Base-by-base conservation (phyloP, 2,113 vertebrate species). In the Scomber japonicus region DNA sequence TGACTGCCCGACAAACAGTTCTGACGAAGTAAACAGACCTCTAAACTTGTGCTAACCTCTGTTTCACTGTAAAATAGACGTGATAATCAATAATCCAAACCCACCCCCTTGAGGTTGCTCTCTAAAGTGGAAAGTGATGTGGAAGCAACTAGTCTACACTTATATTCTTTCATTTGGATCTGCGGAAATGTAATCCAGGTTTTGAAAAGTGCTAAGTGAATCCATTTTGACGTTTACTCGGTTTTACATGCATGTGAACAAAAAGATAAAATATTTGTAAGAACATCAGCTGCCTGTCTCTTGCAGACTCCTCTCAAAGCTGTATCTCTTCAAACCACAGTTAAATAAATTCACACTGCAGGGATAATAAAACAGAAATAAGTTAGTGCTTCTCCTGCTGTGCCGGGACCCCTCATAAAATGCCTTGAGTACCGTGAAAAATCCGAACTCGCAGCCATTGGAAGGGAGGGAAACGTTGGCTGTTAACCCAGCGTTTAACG, bases 371-470 rank as follows among this genome's bases (percentile, higher is more conserved):
- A 90, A 84, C 66, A 73, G 78, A 75, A 85, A 84, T 71, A 83
- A 81, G 86, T 89, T 87, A 88, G 85, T 80, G 76, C 64, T 69
- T 19, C 49, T 72, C 92, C 80, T 12, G 73, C 89, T 91, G 89
- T 21, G 83, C 80, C 40, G 75, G 80, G 81, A 86, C 30, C 30
- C 31, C 83, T 88, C 83, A 30, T 91, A 91, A 90, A 93, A 92
- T 21, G 64, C 64, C 75, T 35, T 78, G 75, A 92, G 85, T n/a
- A 63, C 81, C 31, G 54, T 78, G 82, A 79, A 86, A 88, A 88
- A 85, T 75, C 53, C 68, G 1, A 83, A 71, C 48, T 15, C 50
- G 13, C 54, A 54, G 78, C 40, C 60, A 65, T 63, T 30, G 67
- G 51, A 48, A 49, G 44, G 72, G 69, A 16, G 2, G n/a, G 61